A percentile compares a stretch with the other conserved stretches of the same genome.
Evolutionary conservation across 2,113 vertebrate species (phyloP).

Genomic region (Nibea coibor): DNA sequence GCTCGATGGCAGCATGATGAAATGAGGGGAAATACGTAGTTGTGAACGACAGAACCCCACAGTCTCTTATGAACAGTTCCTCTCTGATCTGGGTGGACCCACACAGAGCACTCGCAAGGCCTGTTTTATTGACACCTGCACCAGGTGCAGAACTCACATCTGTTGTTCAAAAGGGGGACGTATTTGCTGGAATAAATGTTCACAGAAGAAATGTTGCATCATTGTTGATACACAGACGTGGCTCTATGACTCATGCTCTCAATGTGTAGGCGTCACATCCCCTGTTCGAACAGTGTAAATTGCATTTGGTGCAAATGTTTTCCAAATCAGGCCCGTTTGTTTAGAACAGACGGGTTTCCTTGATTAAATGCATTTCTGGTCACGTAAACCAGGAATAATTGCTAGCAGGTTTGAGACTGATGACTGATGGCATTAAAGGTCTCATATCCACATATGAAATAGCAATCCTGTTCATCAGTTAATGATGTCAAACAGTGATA

Average conservation of each 20-base stretch:
- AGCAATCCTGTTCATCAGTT: conserved; percentile 23
- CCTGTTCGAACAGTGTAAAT: conserved; percentile 50
- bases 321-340: conserved; percentile 54
- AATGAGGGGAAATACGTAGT: conserved; percentile 75
- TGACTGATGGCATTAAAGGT: conserved; percentile 34
- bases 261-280: conserved; percentile 49
- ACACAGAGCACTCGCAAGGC: conserved; percentile 49
- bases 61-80: conserved; percentile 82
- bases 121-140: conserved; percentile 62
- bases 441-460: conserved; percentile 14
- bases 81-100: conserved; percentile 70
- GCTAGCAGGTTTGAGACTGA: conserved; percentile 35
- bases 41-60: conserved; percentile 85
- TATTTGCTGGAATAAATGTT: conserved; percentile 47
- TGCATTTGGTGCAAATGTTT: conserved; percentile 62
- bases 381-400: conserved; percentile 43
- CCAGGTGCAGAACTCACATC: conserved; percentile 66
- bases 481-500: conserved; percentile 9
- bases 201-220: conserved; percentile 50
- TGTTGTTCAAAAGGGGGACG: conserved; percentile 60
- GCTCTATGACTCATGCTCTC: conserved; percentile 52
- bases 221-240: conserved; percentile 33
- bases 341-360: conserved; percentile 40
- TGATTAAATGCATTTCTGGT: conserved; percentile 36
- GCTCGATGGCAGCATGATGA: conserved; percentile 70